phyloP scores from a whole-genome alignment of 2,113 vertebrate species.

The Gambusia affinis region DNA sequence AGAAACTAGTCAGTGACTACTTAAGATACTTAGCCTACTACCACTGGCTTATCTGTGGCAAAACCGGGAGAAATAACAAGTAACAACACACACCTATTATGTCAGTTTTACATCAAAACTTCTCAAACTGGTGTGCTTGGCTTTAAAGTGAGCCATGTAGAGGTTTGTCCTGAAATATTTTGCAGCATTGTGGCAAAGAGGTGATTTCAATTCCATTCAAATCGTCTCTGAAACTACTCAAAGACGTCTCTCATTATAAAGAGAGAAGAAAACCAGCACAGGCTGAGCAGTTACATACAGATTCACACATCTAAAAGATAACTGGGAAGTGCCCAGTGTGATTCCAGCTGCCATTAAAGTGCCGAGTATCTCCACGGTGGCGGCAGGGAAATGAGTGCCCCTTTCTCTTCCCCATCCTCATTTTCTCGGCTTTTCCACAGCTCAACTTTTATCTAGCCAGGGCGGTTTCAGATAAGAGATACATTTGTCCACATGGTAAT shows the following conservation, averaged over 20 bases:
- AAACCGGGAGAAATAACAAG: slow-evolving; percentile 8
- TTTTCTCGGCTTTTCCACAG: slow-evolving; percentile 14
- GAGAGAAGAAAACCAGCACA: neutral
- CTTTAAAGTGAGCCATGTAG: slow-evolving; percentile 10
- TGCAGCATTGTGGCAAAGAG: slow-evolving; percentile 22
- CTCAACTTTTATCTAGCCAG: slow-evolving; percentile 12
- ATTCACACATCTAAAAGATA: slow-evolving; percentile 4
- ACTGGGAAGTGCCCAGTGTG: slow-evolving; percentile 14
- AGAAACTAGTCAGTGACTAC: too few relatives aligned
- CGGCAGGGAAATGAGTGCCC: slow-evolving; percentile 31
- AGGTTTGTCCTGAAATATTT: slow-evolving; percentile 19
- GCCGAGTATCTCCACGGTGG: slow-evolving; percentile 14
- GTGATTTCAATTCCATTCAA: slow-evolving; percentile 1
- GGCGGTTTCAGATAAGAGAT: slow-evolving; percentile 22
- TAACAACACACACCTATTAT: slow-evolving; percentile 3
- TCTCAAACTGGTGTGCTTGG: slow-evolving; percentile 9
- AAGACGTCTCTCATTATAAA: neutral
- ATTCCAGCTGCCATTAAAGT: slow-evolving; percentile 28
- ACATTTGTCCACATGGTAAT: slow-evolving; percentile 18
- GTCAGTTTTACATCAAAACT: slow-evolving; percentile 10
- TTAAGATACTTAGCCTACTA: slow-evolving; percentile 1
- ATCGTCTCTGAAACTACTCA: neutral
- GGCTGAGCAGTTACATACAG: neutral
- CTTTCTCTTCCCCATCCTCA: slow-evolving; percentile 32
- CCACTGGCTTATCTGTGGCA: neutral